Evolutionary conservation across 2,797 vertebrate species (phyloP), one percentile per base, ranked within the genome.

Genomic region (Cossypha dichroa): DNA sequence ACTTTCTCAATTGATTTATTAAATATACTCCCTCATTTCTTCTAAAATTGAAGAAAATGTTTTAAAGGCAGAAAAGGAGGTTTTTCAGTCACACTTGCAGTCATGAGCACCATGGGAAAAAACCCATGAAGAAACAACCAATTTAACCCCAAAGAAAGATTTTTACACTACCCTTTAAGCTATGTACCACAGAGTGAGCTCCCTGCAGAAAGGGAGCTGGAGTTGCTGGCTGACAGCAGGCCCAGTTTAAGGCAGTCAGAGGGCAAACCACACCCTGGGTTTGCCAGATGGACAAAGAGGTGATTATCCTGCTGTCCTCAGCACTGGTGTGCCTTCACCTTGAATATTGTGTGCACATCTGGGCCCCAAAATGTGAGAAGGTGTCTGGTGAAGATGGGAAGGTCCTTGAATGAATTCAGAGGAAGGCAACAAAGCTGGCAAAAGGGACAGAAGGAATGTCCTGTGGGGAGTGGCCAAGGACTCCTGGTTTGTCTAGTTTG

Each of bases 261-360:
- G 25, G 36, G 17, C 15, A 91, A 83, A 75, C 2, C 3, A 8
- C 9, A 43, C 6, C 34, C 15, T 26, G 29, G 41, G 52, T 34
- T 34, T 34, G 79, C 22, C 52, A 82, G 14, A 14, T 0, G 1
- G 51, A 11, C 52, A 63, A 36, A 68, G 28, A 87, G 10, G 21
- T 2, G 26, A 75, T 33, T 29, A 23, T 31, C 28, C 62, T 10
- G 2, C 38, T 67, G 33, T 36, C 25, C 25, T 62, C 38, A 45
- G 76, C 0, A 0, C 3, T 56, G 62, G 2, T 21, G 36, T 3
- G 8, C 59, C 36, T 46, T 51, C 46, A 28, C 38, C 13, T 45
- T 14, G 14, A 55, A 18, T 10, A 33, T 0, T 33, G 54, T 2
- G 22, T 5, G 59, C 33, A 52, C 11, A 62, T 66, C 31, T 52